phyloP scores from a whole-genome alignment of 2,797 vertebrate genomes.

The Alca torda region DNA sequence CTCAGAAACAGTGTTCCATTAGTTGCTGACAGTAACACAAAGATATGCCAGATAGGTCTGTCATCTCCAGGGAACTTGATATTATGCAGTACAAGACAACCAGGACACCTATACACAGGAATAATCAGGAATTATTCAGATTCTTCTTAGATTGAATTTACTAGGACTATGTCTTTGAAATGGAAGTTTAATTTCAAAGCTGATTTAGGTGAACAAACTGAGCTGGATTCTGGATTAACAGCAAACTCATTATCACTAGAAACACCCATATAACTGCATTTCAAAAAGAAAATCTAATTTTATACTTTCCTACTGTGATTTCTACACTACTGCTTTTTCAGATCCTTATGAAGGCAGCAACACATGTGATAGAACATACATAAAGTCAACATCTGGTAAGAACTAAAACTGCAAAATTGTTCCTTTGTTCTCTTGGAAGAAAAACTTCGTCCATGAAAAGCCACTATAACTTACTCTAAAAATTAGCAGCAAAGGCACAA shows the following conservation, averaged over 20 bases:
- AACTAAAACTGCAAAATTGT: neutral
- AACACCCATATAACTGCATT: neutral
- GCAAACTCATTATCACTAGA: neutral
- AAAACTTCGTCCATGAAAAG: neutral
- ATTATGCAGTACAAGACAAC: neutral
- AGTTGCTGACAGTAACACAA: neutral
- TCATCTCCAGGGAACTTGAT: neutral
- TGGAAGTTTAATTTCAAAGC: neutral
- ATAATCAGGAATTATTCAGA: neutral
- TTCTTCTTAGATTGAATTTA: neutral
- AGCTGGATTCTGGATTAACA: neutral
- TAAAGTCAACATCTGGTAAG: neutral
- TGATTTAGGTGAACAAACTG: neutral
- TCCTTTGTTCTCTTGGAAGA: neutral
- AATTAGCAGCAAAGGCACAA: neutral
- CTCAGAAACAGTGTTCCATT: neutral
- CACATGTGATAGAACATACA: neutral
- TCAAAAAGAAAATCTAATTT: neutral
- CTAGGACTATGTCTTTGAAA: neutral
- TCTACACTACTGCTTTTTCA: neutral
- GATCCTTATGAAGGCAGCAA: neutral
- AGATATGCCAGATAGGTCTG: neutral
- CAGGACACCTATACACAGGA: neutral
- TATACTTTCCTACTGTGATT: neutral
- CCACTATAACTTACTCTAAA: neutral